Conservation (phyloP, 2,888 invertebrate species). For the Nesidiocoris tenuis region DNA sequence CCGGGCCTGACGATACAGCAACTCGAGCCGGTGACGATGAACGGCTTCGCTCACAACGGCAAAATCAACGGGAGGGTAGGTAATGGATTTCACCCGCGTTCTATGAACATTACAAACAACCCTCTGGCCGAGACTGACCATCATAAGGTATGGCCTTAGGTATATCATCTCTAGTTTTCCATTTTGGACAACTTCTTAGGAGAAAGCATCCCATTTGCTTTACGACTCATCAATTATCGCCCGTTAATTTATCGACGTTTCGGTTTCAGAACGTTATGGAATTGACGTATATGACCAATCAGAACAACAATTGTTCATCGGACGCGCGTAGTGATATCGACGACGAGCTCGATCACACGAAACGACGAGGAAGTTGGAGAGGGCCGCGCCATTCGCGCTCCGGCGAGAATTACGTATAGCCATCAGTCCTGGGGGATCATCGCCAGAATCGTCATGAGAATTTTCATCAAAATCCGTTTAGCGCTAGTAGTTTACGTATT, state of each 20-base stretch:
- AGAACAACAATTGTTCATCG: constrained; percentile 60
- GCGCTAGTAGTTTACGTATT: neutral
- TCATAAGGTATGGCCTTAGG: constrained; percentile 62
- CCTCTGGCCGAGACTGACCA: constrained; percentile 67
- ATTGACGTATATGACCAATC: constrained; percentile 68
- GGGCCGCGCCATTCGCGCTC: constrained; percentile 47
- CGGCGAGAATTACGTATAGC: constrained; percentile 52
- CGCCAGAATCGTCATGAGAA: neutral
- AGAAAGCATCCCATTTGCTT: too few relatives aligned
- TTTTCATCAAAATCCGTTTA: neutral
- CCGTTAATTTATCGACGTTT: too few relatives aligned
- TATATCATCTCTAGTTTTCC: too few relatives aligned
- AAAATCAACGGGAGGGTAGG: constrained; percentile 56
- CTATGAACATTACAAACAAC: constrained; percentile 73
- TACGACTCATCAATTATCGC: too few relatives aligned
- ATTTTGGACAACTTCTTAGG: too few relatives aligned
- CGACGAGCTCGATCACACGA: constrained; percentile 46
- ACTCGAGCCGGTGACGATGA: constrained; percentile 51
- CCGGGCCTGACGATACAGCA: constrained; percentile 51
- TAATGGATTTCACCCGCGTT: constrained; percentile 55
- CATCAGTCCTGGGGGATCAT: constrained; percentile 21
- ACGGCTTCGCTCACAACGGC: constrained; percentile 51
- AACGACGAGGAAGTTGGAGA: constrained; percentile 48
- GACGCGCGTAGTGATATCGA: constrained; percentile 49
- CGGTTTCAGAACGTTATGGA: constrained; percentile 62